Evolutionary conservation across 2,113 vertebrate species (phyloP).

Genomic region (Lophura nycthemera): DNA sequence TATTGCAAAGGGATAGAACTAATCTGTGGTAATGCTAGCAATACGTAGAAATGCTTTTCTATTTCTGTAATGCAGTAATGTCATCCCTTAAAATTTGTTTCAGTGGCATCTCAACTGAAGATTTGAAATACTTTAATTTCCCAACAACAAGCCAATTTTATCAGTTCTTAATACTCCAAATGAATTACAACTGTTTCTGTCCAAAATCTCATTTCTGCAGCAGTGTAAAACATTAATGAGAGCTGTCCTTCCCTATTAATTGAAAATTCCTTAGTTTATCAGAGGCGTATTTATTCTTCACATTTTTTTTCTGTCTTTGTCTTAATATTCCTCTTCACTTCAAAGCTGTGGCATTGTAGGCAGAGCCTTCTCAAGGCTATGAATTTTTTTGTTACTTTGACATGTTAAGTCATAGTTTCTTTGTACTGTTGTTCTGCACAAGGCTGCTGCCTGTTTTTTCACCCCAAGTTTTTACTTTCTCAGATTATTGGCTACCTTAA

Average conservation of each 20-base stretch:
- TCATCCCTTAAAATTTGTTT: not conserved
- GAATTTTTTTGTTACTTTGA: not conserved
- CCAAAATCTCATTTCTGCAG: not conserved
- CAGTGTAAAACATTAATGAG: not conserved
- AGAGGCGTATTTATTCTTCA: not conserved
- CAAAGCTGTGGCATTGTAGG: not conserved
- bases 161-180: not conserved
- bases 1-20: not conserved
- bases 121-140: not conserved
- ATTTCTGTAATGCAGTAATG: not conserved
- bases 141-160: not conserved
- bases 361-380: not conserved
- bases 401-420: not conserved
- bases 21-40: not conserved
- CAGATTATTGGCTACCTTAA: not conserved
- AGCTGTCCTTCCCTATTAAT: not conserved
- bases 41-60: not conserved
- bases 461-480: not conserved
- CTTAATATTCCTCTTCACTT: not conserved
- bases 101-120: not conserved
- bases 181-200: not conserved
- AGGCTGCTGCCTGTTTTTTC: not conserved
- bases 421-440: not conserved
- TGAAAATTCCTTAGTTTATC: not conserved
- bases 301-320: not conserved